phyloP scores from a whole-genome alignment of 2,113 vertebrate species.

The Strix uralensis region DNA sequence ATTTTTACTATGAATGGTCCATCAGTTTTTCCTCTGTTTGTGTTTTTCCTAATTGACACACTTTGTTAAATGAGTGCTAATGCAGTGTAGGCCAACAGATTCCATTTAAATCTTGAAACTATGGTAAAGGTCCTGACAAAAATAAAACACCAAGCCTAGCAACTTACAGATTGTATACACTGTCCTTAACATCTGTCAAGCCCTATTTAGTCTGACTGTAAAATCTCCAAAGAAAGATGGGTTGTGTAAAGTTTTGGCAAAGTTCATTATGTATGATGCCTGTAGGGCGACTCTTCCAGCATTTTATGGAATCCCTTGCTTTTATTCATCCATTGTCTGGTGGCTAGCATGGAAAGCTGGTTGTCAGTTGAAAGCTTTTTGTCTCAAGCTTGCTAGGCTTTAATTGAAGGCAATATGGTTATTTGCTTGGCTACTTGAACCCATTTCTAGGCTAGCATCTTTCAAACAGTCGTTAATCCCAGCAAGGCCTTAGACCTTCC shows the following conservation, averaged over 20 bases:
- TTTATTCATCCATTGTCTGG: not conserved
- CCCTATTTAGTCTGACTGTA: not conserved
- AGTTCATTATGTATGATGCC: not conserved
- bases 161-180: rapidly evolving
- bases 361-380: not conserved
- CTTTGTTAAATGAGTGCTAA: not conserved
- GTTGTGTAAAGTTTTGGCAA: not conserved
- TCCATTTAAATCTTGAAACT: not conserved
- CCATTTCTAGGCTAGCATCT: not conserved
- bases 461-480: not conserved
- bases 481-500: not conserved
- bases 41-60: not conserved
- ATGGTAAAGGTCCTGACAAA: not conserved
- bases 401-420: not conserved
- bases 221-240: not conserved
- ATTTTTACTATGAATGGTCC: not conserved
- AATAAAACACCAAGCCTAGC: not conserved
- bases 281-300: not conserved
- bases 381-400: not conserved
- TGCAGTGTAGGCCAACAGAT: not conserved
- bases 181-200: no score
- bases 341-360: not conserved
- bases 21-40: not conserved
- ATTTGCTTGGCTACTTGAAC: not conserved
- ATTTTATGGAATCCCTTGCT: not conserved